Conservation (phyloP, 2,888 invertebrate genomes). For the Heteromurus nitidus region DNA sequence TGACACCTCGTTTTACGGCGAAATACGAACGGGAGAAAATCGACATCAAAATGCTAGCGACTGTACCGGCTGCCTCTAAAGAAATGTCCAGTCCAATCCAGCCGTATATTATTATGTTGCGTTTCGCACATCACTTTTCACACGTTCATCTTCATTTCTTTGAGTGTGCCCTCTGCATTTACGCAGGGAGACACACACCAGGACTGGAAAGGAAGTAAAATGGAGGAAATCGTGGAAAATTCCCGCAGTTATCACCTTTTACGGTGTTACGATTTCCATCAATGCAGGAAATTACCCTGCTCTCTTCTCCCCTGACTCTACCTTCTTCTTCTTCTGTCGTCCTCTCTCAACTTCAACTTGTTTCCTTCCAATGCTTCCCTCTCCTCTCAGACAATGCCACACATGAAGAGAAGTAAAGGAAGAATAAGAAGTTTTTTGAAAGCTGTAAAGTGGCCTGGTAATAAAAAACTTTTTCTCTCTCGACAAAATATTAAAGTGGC, state of each 20-base stretch:
- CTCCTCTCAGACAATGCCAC: neutral
- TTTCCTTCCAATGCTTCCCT: too few species aligned
- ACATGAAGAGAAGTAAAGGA: constrained; percentile 16
- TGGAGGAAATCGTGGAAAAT: constrained; percentile 61
- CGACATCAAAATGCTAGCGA: too few species aligned
- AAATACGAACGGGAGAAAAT: neutral
- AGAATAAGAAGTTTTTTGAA: constrained; percentile 11
- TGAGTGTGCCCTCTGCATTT: too few species aligned
- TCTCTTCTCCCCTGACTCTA: constrained; percentile 48
- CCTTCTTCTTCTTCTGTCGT: neutral
- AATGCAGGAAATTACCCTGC: constrained; percentile 68
- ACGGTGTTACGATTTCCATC: constrained; percentile 69
- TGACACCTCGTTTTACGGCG: neutral
- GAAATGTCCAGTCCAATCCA: too few species aligned
- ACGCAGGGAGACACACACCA: too few species aligned
- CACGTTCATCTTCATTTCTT: too few species aligned
- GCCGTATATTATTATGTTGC: too few species aligned
- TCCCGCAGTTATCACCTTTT: constrained; percentile 69
- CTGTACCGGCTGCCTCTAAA: too few species aligned
- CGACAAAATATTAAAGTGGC: constrained; percentile 22
- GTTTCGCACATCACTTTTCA: too few species aligned
- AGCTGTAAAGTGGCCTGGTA: constrained; percentile 16
- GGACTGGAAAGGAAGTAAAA: constrained; percentile 43
- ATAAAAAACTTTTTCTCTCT: constrained; percentile 24
- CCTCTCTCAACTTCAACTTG: neutral